Evolutionary conservation across 2,888 invertebrate genomes (phyloP), one percentile per base, ranked within the genome.

Genomic region (Habroteleia sp.): DNA sequence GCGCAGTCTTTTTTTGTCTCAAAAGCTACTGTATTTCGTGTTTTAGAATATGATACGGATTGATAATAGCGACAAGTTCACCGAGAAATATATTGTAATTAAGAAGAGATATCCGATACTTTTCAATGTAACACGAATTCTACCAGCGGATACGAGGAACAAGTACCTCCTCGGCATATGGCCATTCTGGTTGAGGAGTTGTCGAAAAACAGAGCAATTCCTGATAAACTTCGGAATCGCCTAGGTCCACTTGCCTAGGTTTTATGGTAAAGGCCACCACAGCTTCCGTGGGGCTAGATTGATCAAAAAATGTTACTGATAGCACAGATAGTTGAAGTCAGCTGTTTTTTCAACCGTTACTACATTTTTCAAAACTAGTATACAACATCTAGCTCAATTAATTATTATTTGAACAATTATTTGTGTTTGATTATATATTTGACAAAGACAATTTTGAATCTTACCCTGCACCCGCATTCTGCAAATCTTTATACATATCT

Each of bases 401-500:
- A n/a, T n/a, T n/a, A 4, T 20, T 20, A 20, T 20, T 20, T 20
- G 20, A 20, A 20, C 4, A 20, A 4, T 4, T 4, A 20, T 20
- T 20, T 4, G 20, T 20, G 20, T 20, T 20, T 20, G 3, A 20
- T 20, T n/a, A n/a, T n/a, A n/a, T n/a, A n/a, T n/a, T n/a, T n/a
- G n/a, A n/a, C n/a, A n/a, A n/a, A n/a, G n/a, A n/a, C n/a, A n/a
- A n/a, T n/a, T n/a, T n/a, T n/a, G 10, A 42, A 16, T 77, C 86
- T 87, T 82, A 88, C 88, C 88, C 88, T 16, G 83, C 87, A 25
- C 88, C 88, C 27, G 85, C 87, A 56, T 86, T 88, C 88, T 94
- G 94, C 78, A 96, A 90, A 87, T 95, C 94, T 89, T 94, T 94
- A 89, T 95, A 96, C 79, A 95, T 94, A 80, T 95, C 94, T 87